Conservation (phyloP, 2,888 invertebrate species). For the Latrodectus hesperus region DNA sequence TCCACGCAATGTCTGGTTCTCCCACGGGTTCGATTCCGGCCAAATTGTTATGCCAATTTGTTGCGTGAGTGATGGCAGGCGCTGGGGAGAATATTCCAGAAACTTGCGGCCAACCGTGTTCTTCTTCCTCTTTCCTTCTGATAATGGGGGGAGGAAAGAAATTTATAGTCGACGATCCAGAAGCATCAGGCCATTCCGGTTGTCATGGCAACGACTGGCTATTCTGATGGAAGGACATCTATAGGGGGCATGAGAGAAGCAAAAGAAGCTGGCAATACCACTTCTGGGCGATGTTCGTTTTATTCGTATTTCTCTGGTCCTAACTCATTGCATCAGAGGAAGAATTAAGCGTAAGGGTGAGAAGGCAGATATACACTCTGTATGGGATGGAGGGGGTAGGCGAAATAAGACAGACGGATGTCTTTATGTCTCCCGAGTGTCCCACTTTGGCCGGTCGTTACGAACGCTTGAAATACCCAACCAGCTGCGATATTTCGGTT, state of each 20-base stretch:
- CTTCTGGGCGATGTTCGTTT: constrained; percentile 55
- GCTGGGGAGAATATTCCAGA: constrained; percentile 20
- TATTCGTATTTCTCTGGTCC: constrained; percentile 41
- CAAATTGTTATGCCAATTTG: constrained; percentile 70
- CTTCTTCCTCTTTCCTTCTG: constrained; percentile 4
- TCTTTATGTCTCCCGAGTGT: constrained; percentile 64
- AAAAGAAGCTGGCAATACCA: constrained; percentile 36
- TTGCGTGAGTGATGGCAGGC: constrained; percentile 61
- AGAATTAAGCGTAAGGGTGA: constrained; percentile 28
- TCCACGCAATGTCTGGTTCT: constrained; percentile 62
- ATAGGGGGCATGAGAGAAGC: constrained; percentile 41
- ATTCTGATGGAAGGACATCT: constrained; percentile 45
- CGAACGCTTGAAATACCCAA: constrained; percentile 24
- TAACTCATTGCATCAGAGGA: constrained; percentile 56
- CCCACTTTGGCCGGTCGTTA: constrained; percentile 44
- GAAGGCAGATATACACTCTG: too few relatives aligned
- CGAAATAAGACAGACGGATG: constrained; percentile 31
- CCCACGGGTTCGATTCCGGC: constrained; percentile 63
- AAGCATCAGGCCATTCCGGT: constrained; percentile 61
- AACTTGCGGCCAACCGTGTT: constrained; percentile 64
- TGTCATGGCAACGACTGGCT: constrained; percentile 55
- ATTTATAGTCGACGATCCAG: constrained; percentile 46
- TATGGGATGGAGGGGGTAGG: background rate
- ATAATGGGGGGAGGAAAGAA: constrained; percentile 31
- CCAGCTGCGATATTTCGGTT: constrained; percentile 54